Conservation (phyloP, 2,888 invertebrate genomes). For the Halictus quadricinctus region DNA sequence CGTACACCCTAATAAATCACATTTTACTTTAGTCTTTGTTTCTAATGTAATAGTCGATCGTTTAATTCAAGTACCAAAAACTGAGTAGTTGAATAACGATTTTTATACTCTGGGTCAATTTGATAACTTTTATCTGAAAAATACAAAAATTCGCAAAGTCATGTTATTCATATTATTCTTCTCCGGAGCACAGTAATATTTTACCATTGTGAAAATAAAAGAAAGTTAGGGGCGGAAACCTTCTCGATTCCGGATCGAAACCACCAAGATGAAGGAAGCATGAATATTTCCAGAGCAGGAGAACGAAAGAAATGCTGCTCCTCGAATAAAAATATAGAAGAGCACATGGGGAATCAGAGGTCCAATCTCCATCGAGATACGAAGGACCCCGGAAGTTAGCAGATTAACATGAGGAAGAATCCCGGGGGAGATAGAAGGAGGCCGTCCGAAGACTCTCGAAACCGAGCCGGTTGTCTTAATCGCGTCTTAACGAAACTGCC, state of each 20-base stretch:
- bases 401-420: constrained; percentile 10
- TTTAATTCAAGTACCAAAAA: no score
- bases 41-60: no score
- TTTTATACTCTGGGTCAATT: no score
- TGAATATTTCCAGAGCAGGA: neutral
- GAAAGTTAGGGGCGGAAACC: neutral
- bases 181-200: neutral
- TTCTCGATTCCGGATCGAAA: neutral
- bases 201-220: neutral
- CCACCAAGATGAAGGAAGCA: neutral
- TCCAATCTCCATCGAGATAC: neutral
- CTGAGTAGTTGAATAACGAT: no score
- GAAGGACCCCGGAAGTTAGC: neutral
- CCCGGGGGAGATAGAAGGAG: neutral
- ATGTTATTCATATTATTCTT: neutral
- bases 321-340: neutral
- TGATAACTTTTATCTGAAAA: no score
- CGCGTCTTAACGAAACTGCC: constrained; percentile 47
- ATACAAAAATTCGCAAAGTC: neutral
- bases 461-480: constrained; percentile 27
- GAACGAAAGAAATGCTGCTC: neutral
- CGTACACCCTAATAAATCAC: no score
- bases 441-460: neutral
- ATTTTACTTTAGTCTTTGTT: no score
- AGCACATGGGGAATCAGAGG: neutral